phyloP scores from a whole-genome alignment of 2,888 invertebrate species.

The Agonopterix arenella region DNA sequence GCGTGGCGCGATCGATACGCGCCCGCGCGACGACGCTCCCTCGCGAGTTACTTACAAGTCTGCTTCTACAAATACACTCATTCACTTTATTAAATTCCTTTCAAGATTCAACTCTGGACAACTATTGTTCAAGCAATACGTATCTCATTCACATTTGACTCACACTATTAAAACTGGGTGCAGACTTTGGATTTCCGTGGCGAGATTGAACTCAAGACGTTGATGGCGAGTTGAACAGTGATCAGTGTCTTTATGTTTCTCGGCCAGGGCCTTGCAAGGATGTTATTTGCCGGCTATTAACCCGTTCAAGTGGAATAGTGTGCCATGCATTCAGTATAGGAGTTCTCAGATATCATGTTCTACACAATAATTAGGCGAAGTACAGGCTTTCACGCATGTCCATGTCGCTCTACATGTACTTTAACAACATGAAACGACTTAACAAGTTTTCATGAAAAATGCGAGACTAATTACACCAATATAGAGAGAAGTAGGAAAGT shows the following conservation, averaged over 20 bases:
- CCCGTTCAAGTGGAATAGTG: conserved; percentile 12
- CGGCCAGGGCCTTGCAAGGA: conserved; percentile 16
- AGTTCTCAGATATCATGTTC: conserved; percentile 1
- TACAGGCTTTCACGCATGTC: conserved; percentile 1
- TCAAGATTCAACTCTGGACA: background rate
- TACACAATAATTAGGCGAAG: conserved; percentile 5
- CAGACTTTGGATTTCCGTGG: too few relatives aligned
- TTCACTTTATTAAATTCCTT: conserved; percentile 42
- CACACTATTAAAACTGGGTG: too few relatives aligned
- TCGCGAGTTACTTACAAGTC: conserved; percentile 45
- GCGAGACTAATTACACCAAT: background rate
- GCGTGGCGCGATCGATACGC: conserved; percentile 52
- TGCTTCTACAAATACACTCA: conserved; percentile 49
- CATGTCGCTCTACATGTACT: conserved; percentile 1
- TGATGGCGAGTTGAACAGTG: too few relatives aligned
- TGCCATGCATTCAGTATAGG: background rate
- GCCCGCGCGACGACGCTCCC: conserved; percentile 52
- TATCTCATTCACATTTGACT: background rate
- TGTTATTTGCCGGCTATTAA: conserved; percentile 36
- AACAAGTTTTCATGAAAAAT: background rate
- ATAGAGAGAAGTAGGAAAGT: background rate
- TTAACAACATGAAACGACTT: background rate
- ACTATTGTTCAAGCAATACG: background rate
- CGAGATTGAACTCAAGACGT: too few relatives aligned
- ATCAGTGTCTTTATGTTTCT: background rate